A percentile compares a stretch with the other conserved stretches of the same genome.
Conservation (phyloP, 2,888 invertebrate genomes). For the Sarcophaga variegata region DNA sequence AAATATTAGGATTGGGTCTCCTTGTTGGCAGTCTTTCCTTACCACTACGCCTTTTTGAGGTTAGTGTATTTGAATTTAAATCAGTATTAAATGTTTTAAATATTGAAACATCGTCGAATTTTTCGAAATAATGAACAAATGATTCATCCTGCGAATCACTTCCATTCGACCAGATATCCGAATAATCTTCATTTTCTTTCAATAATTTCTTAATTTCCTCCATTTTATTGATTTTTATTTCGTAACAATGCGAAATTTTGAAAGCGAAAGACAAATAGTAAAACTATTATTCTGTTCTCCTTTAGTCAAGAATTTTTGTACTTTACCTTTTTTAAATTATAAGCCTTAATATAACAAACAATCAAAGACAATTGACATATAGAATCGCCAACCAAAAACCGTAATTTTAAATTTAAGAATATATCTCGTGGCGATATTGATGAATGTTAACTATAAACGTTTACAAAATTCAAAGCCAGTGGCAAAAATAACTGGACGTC, state of each 20-base stretch:
- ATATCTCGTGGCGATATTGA: too few species aligned
- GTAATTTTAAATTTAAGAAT: too few species aligned
- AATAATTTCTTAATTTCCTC: slow-evolving; percentile 72
- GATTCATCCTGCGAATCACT: slow-evolving; percentile 50
- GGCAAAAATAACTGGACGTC: too few species aligned
- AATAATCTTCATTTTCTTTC: slow-evolving; percentile 70
- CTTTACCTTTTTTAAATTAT: slow-evolving; percentile 72
- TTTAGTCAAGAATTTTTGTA: slow-evolving; percentile 71
- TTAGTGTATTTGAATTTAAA: slow-evolving; percentile 24
- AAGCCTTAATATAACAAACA: too few species aligned
- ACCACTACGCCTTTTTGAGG: slow-evolving; percentile 59
- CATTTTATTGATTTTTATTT: slow-evolving; percentile 37
- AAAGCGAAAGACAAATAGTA: slow-evolving; percentile 74
- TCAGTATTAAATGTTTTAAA: background rate
- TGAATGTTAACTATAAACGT: too few species aligned
- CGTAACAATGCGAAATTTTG: slow-evolving; percentile 22
- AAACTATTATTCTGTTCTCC: slow-evolving; percentile 71
- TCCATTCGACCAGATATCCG: slow-evolving; percentile 66
- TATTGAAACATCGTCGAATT: background rate
- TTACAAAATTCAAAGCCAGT: too few species aligned
- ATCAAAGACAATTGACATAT: too few species aligned
- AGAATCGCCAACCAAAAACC: too few species aligned
- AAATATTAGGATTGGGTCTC: slow-evolving; percentile 79
- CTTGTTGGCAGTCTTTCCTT: slow-evolving; percentile 77
- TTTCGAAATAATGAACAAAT: background rate